phyloP scores from a whole-genome alignment of 2,113 vertebrate genomes.

The Tetrao urogallus region DNA sequence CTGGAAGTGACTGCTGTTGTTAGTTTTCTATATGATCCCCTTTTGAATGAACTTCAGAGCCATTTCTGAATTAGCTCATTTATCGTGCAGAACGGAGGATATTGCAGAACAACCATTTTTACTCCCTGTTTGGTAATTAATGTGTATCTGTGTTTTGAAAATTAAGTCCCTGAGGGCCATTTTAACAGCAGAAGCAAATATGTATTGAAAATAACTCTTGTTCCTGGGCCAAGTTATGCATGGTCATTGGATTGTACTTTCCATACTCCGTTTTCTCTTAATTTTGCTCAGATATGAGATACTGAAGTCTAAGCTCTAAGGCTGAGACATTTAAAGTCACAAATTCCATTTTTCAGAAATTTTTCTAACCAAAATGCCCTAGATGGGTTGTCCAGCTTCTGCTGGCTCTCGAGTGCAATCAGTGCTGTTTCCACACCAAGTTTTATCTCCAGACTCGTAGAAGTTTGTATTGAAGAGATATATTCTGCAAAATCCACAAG shows the following conservation, averaged over 20 bases:
- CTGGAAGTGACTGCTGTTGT: neutral
- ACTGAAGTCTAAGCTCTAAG: neutral
- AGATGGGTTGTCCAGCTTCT: neutral
- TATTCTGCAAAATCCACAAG: neutral
- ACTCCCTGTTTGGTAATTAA: neutral
- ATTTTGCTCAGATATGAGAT: constrained; percentile 28
- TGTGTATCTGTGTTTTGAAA: neutral
- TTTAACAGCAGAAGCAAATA: neutral
- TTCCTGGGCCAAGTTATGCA: neutral
- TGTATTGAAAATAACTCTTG: neutral
- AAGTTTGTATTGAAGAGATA: neutral
- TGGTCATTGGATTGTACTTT: neutral
- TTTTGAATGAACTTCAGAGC: neutral
- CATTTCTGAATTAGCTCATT: neutral
- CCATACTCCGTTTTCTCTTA: neutral
- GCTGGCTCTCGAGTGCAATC: neutral
- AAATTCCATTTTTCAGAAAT: neutral
- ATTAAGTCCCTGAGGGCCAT: neutral
- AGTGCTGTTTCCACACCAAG: neutral
- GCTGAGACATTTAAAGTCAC: neutral
- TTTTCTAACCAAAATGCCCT: neutral
- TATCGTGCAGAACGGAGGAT: neutral
- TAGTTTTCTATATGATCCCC: neutral
- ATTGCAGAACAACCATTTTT: neutral
- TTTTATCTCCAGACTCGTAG: neutral